These are phyloP conservation scores for Subacronicta megacephala DNA, from an alignment of 2,888 invertebrate species.

Conservation along the genomic window DNA sequence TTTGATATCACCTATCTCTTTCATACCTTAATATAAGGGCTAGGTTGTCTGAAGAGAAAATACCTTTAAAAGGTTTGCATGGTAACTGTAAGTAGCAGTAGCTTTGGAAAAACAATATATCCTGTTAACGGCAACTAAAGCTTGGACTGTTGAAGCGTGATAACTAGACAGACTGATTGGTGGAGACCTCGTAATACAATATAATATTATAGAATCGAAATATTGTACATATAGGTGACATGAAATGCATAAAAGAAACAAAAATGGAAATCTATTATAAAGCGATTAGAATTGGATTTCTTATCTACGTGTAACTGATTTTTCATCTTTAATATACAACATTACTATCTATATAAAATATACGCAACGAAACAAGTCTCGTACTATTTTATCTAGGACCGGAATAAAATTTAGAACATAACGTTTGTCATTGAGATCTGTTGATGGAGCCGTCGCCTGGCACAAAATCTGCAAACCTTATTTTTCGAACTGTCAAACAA, in stretches of 20 bases:
- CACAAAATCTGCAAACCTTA: background rate
- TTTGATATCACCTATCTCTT: background rate
- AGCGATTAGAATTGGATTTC: constrained; percentile 10
- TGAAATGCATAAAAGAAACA: too few species aligned
- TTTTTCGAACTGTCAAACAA: background rate
- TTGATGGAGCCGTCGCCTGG: constrained; percentile 19
- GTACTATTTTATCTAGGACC: too few species aligned
- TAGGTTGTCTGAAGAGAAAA: background rate
- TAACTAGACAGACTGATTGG: too few species aligned
- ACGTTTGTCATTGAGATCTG: constrained; percentile 19
- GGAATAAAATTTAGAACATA: background rate
- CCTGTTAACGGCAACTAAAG: too few species aligned
- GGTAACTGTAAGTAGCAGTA: background rate
- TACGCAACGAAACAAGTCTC: too few species aligned
- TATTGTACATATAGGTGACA: too few species aligned
- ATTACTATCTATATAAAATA: too few species aligned
- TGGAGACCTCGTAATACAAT: too few species aligned
- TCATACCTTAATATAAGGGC: background rate
- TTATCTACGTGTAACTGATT: background rate
- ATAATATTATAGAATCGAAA: too few species aligned
- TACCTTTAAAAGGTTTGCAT: background rate
- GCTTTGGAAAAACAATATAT: background rate
- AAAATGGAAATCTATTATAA: background rate
- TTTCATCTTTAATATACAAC: too few species aligned
- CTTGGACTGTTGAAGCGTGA: background rate